phyloP scores from a whole-genome alignment of 2,113 vertebrate genomes.

The Oxyruncus cristatus region DNA sequence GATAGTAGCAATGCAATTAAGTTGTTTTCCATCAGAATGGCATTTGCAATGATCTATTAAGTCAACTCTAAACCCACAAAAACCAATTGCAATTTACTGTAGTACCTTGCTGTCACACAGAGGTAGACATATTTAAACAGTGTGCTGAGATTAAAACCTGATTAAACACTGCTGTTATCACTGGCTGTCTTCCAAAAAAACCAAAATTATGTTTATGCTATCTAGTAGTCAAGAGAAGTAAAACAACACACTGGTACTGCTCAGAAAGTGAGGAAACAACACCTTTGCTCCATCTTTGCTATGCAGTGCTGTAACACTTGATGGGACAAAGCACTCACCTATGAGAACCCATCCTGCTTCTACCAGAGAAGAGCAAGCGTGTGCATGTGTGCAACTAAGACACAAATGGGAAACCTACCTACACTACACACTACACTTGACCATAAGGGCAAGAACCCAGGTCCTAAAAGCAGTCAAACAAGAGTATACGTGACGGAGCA shows the following conservation, averaged over 20 bases:
- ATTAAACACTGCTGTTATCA: not conserved
- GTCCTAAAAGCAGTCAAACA: not conserved
- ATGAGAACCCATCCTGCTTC: not conserved
- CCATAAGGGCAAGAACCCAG: not conserved
- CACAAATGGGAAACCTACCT: not conserved
- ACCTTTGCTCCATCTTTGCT: not conserved
- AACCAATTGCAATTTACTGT: not conserved
- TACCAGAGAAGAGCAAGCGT: not conserved
- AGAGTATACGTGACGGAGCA: not conserved
- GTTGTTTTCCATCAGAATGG: not conserved
- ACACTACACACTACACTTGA: not conserved
- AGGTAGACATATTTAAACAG: not conserved
- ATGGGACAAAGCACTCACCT: not conserved
- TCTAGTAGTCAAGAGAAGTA: not conserved
- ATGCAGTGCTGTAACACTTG: not conserved
- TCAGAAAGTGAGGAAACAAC: not conserved
- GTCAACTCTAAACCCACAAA: not conserved
- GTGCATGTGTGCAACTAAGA: fast-evolving
- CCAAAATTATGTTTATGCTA: not conserved
- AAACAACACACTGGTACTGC: not conserved
- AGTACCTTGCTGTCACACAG: not conserved
- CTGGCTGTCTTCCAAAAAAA: not conserved
- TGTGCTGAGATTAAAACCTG: not conserved
- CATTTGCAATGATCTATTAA: not conserved
- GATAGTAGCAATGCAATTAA: not conserved